These are phyloP conservation scores for Exaiptasia diaphana DNA, from an alignment of 64 coral and sea anemone genomes.

Conservation along the genomic window DNA sequence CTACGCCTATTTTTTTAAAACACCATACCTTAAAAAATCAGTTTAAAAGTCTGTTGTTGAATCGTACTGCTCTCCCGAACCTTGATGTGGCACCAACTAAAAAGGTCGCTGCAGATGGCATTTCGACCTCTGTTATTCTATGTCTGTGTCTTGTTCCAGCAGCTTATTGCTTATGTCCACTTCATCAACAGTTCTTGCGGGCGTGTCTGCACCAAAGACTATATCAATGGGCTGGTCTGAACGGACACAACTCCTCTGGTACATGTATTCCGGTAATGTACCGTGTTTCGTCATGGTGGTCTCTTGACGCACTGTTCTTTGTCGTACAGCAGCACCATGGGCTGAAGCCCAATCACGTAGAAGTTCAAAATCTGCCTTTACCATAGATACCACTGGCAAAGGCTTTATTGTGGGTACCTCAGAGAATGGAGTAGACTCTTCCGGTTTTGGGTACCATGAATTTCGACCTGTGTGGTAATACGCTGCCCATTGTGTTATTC, in stretches of 20 bases:
- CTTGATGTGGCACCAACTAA: neutral
- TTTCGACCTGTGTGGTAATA: slow-evolving; percentile 45
- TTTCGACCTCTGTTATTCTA: neutral
- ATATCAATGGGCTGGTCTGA: neutral
- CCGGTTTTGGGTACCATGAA: slow-evolving; percentile 36
- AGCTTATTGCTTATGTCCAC: neutral
- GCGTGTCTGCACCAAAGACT: neutral
- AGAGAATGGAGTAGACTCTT: slow-evolving; percentile 1
- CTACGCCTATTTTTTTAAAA: too few relatives aligned
- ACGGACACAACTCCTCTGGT: slow-evolving; percentile 13
- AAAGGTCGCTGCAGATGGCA: neutral
- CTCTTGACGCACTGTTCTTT: slow-evolving; percentile 41
- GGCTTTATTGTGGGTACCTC: slow-evolving; percentile 12
- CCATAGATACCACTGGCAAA: slow-evolving; percentile 11
- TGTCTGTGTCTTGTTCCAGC: neutral
- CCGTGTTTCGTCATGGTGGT: slow-evolving; percentile 41
- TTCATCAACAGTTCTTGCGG: neutral
- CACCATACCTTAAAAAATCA: neutral
- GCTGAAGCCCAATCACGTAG: slow-evolving; percentile 11
- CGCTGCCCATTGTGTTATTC: slow-evolving; percentile 14
- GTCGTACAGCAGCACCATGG: slow-evolving; percentile 44
- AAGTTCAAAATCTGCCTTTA: neutral
- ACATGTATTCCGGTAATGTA: slow-evolving; percentile 37
- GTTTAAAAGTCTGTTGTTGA: slow-evolving; percentile 3
- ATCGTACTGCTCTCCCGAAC: neutral